These are phyloP conservation scores for Leuciscus waleckii DNA, from an alignment of 2,797 vertebrate genomes.

Conservation along the genomic window DNA sequence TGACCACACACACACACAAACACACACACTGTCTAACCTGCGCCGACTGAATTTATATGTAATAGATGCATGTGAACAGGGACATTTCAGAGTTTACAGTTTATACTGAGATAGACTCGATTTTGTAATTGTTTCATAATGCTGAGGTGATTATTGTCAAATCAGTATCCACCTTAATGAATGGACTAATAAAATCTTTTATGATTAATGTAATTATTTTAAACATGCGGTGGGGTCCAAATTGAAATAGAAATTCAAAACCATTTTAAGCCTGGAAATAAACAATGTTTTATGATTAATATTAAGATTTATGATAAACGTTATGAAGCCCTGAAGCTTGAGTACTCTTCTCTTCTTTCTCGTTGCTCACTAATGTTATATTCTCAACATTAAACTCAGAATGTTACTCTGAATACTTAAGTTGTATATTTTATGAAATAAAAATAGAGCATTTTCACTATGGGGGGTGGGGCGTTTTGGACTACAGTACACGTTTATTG, in stretches of 20 bases:
- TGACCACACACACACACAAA: neutral
- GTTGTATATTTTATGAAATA: neutral
- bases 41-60: conserved; percentile 5
- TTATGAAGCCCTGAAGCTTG: too few relatives aligned
- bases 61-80: neutral
- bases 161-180: neutral
- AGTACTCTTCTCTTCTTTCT: neutral
- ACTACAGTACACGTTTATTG: neutral
- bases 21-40: neutral
- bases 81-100: neutral
- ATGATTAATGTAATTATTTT: neutral
- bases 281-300: neutral
- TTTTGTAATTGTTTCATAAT: neutral
- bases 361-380: neutral
- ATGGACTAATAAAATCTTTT: neutral
- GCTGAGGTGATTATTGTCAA: neutral
- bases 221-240: neutral
- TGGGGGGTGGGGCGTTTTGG: neutral
- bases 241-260: neutral
- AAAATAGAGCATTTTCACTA: neutral
- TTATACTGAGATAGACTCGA: neutral
- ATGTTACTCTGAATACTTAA: neutral
- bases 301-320: neutral
- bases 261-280: neutral
- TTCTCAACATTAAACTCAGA: too few relatives aligned